phyloP scores from a whole-genome alignment of 2,797 vertebrate species.

The Artibeus jamaicensis region DNA sequence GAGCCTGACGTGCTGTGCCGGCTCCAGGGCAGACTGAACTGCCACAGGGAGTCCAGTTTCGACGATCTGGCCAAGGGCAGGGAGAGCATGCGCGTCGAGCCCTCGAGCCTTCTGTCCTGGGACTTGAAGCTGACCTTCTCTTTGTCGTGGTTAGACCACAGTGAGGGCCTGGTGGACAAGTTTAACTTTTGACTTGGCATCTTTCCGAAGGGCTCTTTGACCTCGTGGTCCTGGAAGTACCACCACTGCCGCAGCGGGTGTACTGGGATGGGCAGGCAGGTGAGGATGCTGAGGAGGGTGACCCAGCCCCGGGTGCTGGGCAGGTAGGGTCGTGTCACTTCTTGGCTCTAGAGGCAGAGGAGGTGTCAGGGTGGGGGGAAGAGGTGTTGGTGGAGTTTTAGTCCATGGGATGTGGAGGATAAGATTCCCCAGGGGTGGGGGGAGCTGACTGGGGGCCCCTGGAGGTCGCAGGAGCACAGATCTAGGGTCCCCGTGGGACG shows the following conservation, averaged over 20 bases:
- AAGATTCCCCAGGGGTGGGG: not conserved
- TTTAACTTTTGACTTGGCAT: not conserved
- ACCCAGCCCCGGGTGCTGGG: not conserved
- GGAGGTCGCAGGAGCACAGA: not conserved
- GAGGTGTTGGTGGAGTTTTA: not conserved
- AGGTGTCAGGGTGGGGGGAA: not conserved
- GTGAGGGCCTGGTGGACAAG: fast-evolving
- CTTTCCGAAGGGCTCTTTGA: not conserved
- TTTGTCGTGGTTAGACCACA: not conserved
- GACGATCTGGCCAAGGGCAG: fast-evolving
- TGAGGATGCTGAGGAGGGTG: not conserved
- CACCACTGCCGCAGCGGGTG: constrained; percentile 30
- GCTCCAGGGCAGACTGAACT: fast-evolving
- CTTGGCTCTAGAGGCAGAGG: not conserved
- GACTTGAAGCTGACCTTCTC: fast-evolving
- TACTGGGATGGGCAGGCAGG: not conserved
- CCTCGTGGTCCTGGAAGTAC: not conserved
- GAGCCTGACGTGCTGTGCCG: not conserved
- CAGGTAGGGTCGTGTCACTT: not conserved
- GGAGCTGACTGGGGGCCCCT: not conserved
- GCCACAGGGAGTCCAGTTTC: too few relatives aligned
- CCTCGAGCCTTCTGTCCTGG: not conserved
- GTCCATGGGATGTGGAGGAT: too few relatives aligned
- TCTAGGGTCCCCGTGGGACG: too few relatives aligned
- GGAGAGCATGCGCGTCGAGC: fast-evolving